phyloP scores from a whole-genome alignment of 2,113 vertebrate species.

The Pimephales promelas region DNA sequence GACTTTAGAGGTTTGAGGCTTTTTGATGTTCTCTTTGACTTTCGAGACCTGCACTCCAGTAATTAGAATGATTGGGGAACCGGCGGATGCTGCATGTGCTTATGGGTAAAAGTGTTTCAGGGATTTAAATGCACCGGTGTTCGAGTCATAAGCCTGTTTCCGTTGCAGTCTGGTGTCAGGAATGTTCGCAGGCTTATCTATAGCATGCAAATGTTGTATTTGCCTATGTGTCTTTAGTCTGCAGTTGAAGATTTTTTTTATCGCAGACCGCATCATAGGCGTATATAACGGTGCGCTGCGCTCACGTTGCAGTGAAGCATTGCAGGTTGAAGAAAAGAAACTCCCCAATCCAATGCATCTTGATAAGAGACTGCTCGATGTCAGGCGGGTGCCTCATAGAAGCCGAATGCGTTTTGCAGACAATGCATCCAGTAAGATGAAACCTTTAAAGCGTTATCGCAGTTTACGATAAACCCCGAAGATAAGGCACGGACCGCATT shows the following conservation, averaged over 20 bases:
- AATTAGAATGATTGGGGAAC: slow-evolving; percentile 59
- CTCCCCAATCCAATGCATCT: not conserved
- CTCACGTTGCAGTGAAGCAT: not conserved
- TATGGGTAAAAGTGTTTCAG: slow-evolving; percentile 51
- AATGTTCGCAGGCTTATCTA: not conserved
- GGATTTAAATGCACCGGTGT: not conserved
- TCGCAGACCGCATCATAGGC: not conserved
- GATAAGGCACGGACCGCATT: slow-evolving; percentile 39
- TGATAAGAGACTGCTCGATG: not conserved
- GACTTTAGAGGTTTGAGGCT: slow-evolving; percentile 68
- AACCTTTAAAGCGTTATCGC: slow-evolving; percentile 27
- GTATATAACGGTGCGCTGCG: not conserved
- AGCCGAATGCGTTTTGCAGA: slow-evolving; percentile 2
- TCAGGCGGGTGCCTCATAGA: not conserved
- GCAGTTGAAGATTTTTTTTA: slow-evolving; percentile 3
- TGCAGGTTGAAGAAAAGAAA: not conserved
- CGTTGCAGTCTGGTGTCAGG: not conserved
- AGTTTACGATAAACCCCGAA: slow-evolving; percentile 20
- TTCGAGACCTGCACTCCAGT: slow-evolving; percentile 59
- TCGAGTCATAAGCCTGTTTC: not conserved
- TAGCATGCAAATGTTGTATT: slow-evolving; percentile 18
- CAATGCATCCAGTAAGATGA: slow-evolving; percentile 17
- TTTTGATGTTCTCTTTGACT: slow-evolving; percentile 71
- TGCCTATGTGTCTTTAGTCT: not conserved
- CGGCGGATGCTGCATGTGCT: slow-evolving; percentile 49